phyloP scores from a whole-genome alignment of 2,888 invertebrate genomes.

The Lasioglossum villosulum region DNA sequence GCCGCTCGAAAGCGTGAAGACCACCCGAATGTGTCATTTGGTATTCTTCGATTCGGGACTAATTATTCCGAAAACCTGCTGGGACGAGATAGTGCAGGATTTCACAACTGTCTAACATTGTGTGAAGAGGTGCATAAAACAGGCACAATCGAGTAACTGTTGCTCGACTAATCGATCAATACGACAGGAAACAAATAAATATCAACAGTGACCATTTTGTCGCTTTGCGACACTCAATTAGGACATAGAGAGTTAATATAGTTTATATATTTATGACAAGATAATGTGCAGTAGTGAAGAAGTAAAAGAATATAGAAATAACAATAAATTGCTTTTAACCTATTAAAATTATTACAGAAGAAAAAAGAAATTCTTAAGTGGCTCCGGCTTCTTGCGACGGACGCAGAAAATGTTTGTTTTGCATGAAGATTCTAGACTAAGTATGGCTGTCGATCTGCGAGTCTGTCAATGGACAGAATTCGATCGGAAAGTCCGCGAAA shows the following conservation, averaged over 20 bases:
- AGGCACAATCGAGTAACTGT: background rate
- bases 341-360: background rate
- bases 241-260: too few species aligned
- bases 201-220: too few species aligned
- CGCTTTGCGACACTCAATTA: too few species aligned
- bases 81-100: too few species aligned
- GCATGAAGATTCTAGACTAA: background rate
- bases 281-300: background rate
- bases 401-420: background rate
- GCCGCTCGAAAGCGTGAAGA: background rate
- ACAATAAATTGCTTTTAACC: background rate
- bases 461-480: background rate
- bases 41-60: background rate
- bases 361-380: background rate
- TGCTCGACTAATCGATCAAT: too few species aligned
- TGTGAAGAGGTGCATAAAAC: too few species aligned
- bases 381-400: background rate
- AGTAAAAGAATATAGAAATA: background rate
- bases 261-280: background rate
- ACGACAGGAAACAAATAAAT: too few species aligned
- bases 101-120: too few species aligned
- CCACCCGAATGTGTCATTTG: background rate
- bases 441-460: background rate
- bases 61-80: background rate
- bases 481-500: background rate